These are phyloP conservation scores for Oligia latruncula DNA, from an alignment of 2,888 invertebrate genomes.

Conservation along the genomic window DNA sequence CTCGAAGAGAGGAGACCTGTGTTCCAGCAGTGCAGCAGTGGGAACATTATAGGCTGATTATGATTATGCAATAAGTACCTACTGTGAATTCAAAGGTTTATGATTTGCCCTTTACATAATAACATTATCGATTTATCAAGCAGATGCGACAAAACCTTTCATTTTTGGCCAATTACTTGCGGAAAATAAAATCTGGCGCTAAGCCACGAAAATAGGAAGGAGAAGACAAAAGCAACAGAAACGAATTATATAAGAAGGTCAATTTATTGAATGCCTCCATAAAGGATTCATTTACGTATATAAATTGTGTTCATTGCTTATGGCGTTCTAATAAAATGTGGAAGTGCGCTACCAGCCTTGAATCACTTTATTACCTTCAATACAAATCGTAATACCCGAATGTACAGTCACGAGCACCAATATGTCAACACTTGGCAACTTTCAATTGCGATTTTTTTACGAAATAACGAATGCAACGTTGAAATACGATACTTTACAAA, in stretches of 20 bases:
- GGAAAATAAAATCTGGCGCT: slow-evolving; percentile 36
- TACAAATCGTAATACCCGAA: slow-evolving; percentile 27
- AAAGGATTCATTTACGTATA: slow-evolving; percentile 27
- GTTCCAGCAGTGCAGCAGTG: too few species aligned
- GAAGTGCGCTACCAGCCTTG: slow-evolving; percentile 14
- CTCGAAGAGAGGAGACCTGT: neutral
- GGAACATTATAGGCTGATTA: neutral
- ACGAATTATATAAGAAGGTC: slow-evolving; percentile 39
- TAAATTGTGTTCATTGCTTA: slow-evolving; percentile 42
- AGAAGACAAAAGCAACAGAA: slow-evolving; percentile 19
- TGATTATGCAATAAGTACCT: neutral
- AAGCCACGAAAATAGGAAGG: slow-evolving; percentile 28
- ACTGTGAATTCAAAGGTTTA: neutral
- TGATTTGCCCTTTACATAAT: neutral
- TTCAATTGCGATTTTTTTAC: too few species aligned
- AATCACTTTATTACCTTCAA: slow-evolving; percentile 34
- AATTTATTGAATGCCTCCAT: slow-evolving; percentile 18
- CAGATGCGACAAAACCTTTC: neutral
- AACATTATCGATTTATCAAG: slow-evolving; percentile 3
- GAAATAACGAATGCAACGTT: too few species aligned
- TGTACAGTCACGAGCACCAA: neutral
- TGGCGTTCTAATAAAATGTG: slow-evolving; percentile 43
- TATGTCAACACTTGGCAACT: too few species aligned
- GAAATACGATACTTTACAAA: too few species aligned
- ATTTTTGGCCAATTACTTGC: neutral